Conservation (phyloP, 2,113 vertebrate genomes). For the Addax nasomaculatus region DNA sequence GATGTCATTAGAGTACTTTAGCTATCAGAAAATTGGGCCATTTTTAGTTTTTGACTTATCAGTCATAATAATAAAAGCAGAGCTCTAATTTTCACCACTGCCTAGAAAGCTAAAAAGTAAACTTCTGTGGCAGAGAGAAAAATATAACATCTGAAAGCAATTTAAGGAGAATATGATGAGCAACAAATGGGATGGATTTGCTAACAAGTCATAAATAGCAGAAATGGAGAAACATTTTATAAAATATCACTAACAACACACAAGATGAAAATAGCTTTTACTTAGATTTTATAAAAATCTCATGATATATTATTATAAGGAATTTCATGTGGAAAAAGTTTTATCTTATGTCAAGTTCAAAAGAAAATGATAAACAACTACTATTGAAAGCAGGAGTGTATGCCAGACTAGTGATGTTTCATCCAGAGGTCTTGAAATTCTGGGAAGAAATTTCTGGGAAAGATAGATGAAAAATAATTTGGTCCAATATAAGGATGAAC, state of each 20-base stretch:
- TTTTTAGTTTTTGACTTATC: background rate
- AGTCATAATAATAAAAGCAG: background rate
- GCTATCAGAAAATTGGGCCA: background rate
- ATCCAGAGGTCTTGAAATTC: background rate
- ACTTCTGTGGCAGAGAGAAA: background rate
- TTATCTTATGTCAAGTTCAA: constrained; percentile 8
- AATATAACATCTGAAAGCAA: background rate
- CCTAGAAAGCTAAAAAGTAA: background rate
- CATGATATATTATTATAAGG: background rate
- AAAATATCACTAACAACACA: background rate
- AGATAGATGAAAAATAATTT: background rate
- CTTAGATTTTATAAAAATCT: background rate
- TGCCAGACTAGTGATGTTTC: background rate
- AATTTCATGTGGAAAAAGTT: constrained; percentile 2
- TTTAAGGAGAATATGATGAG: background rate
- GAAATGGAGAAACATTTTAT: background rate
- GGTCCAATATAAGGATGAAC: background rate
- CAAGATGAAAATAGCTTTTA: background rate
- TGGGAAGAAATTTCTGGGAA: background rate
- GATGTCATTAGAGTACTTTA: background rate
- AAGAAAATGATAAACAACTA: constrained; percentile 28
- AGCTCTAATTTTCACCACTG: background rate
- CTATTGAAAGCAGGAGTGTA: background rate
- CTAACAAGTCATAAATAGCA: background rate
- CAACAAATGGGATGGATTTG: background rate